Percentiles rank a stretch among this genome's conserved stretches.
These are phyloP conservation scores for Clarias macrocephalus DNA, from an alignment of 2,113 vertebrate genomes.

Conservation along the genomic window DNA sequence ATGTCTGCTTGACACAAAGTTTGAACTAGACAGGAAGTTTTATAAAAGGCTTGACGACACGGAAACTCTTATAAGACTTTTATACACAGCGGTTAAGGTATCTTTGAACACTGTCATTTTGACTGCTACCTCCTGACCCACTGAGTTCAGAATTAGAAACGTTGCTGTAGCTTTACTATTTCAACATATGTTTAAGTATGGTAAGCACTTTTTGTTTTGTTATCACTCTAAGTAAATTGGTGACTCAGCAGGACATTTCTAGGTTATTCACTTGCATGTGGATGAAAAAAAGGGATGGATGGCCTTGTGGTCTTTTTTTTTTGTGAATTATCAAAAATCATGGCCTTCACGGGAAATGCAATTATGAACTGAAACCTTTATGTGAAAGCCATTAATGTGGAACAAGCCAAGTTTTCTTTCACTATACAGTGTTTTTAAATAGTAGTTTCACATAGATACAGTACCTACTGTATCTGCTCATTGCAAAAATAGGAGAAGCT, in stretches of 20 bases:
- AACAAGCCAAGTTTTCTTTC: slow-evolving; percentile 14
- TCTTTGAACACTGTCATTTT: neutral
- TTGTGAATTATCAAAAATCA: neutral
- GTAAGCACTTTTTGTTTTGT: neutral
- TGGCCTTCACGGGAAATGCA: slow-evolving; percentile 29
- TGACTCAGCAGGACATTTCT: neutral
- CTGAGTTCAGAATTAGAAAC: neutral
- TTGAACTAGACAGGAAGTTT: neutral
- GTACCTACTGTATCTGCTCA: neutral
- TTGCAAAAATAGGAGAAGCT: neutral
- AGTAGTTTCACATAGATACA: neutral
- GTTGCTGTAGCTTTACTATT: neutral
- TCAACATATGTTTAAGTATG: neutral
- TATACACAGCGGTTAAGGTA: neutral
- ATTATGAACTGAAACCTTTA: slow-evolving; percentile 45
- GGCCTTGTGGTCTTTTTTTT: neutral
- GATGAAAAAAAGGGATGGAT: neutral
- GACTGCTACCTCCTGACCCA: neutral
- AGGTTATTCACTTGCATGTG: neutral
- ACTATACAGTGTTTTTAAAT: slow-evolving; percentile 16
- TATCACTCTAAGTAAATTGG: neutral
- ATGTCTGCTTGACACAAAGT: neutral
- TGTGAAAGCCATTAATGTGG: slow-evolving; percentile 15
- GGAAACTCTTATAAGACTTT: neutral
- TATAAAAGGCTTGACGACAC: neutral